Base-by-base conservation (phyloP, 1,140 invertebrate species). In the Drosophila punjabiensis region DNA sequence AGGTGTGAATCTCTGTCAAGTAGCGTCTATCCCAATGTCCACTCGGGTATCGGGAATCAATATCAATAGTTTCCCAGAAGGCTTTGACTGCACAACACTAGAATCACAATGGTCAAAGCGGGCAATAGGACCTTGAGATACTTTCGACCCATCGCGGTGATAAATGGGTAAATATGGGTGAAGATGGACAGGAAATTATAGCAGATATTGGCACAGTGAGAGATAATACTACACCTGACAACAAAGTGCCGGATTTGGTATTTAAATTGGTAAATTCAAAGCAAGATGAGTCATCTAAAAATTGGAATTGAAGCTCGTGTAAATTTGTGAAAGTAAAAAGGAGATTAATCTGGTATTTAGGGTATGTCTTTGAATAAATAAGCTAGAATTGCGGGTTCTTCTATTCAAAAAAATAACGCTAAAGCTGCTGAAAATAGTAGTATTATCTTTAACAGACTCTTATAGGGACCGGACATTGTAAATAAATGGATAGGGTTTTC, bases 61-160 rank as follows among this genome's bases (percentile, higher is more conserved):
- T 68, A 56, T 69, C 52, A 78, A 78, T 68, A 61, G 39, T 61
- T 69, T 41, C n/a, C 43, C 37, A 53, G 62, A 35, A 28, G 56
- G 33, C 79, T 67, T 56, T 53, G 61, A 48, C 55, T 61, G 28
- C 39, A 28, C 41, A 53, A 52, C 55, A 48, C 9, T 18, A 7
- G 3, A 58, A 37, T 30, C 53, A 18, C 10, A 67, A 89, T 90
- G 86, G 81, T 90, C 33, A 90, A 79, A 33, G 60, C 86, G 10
- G 75, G 86, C 41, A 28, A 90, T 53, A 75, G 86, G 30, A 89
- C 86, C 47, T 59, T 89, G 28, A 85, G 73, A 79, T 82, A 90
- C 35, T 89, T 90, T 52, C 79, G 79, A 37, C 66, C 75, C 41
- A 66, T 89, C 11, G 41, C 83, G 75, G 70, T 89, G 20, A 76